Conservation (phyloP, 2,113 vertebrate species). For the Pelodiscus sinensis region DNA sequence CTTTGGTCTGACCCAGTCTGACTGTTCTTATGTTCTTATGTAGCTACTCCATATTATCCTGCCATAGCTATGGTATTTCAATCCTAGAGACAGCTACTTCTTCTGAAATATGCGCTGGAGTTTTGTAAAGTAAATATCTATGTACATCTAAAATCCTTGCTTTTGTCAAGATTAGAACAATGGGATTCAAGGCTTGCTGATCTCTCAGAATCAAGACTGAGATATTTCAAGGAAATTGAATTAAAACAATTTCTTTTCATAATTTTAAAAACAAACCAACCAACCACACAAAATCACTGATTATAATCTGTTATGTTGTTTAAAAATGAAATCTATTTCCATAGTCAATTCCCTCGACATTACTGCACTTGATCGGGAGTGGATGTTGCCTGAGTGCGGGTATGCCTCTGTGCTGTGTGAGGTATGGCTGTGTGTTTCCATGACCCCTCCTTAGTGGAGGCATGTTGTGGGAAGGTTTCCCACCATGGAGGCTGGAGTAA, state of each 20-base stretch:
- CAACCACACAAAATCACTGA: neutral
- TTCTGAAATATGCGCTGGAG: neutral
- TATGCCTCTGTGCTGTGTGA: too few relatives aligned
- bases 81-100: neutral
- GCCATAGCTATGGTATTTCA: neutral
- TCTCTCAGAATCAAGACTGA: neutral
- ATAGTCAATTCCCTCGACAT: neutral
- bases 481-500: too few relatives aligned
- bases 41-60: neutral
- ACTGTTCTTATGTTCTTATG: too few relatives aligned
- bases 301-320: neutral
- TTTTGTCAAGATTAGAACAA: too few relatives aligned
- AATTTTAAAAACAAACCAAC: neutral
- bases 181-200: too few relatives aligned
- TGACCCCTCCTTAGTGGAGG: too few relatives aligned
- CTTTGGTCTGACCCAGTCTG: too few relatives aligned
- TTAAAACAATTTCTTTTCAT: neutral
- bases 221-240: neutral
- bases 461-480: too few relatives aligned
- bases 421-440: too few relatives aligned
- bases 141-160: neutral
- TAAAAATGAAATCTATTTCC: neutral
- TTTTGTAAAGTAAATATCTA: conserved; percentile 14
- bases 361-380: too few relatives aligned
- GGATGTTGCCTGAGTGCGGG: too few relatives aligned